phyloP scores from a whole-genome alignment of 2,797 vertebrate species.

The Lindbergichthys nudifrons region DNA sequence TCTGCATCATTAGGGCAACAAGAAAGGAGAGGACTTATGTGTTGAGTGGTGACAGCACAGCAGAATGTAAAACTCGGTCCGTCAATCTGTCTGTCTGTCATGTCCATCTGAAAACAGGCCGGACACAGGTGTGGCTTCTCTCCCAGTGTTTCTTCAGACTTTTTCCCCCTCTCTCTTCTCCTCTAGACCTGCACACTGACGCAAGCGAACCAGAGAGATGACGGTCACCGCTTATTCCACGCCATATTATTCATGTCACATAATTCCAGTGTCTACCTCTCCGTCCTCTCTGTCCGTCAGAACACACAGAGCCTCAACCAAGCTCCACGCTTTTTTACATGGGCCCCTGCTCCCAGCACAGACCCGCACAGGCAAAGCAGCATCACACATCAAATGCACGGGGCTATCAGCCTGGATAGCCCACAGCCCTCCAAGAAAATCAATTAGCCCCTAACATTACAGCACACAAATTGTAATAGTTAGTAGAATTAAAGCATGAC shows the following conservation, averaged over 20 bases:
- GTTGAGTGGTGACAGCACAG: conserved; percentile 63
- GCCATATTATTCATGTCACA: conserved; percentile 84
- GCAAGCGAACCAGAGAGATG: conserved; percentile 77
- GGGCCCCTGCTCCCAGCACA: conserved; percentile 67
- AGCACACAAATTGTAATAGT: conserved; percentile 60
- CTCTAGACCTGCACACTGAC: conserved; percentile 76
- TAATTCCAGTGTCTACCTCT: conserved; percentile 80
- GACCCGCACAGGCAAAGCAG: conserved; percentile 67
- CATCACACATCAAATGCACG: conserved; percentile 74
- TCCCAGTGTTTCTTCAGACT: conserved; percentile 59
- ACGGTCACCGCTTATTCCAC: conserved; percentile 78
- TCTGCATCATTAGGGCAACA: conserved; percentile 69
- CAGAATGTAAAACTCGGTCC: conserved; percentile 45
- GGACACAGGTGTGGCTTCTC: conserved; percentile 76
- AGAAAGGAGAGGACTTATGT: conserved; percentile 49
- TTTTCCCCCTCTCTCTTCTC: conserved; percentile 36
- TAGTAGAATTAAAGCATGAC: conserved; percentile 71
- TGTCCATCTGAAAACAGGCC: conserved; percentile 51
- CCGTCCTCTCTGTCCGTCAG: conserved; percentile 73
- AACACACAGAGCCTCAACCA: conserved; percentile 17
- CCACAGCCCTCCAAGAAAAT: conserved; percentile 72
- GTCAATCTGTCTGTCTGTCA: conserved; percentile 19
- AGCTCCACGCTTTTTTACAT: conserved; percentile 57
- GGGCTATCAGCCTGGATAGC: conserved; percentile 66
- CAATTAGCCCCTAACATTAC: conserved; percentile 72